Percentiles rank a stretch among this genome's conserved stretches.
Conservation (phyloP, 2,113 vertebrate genomes). For the Pandion haliaetus region DNA sequence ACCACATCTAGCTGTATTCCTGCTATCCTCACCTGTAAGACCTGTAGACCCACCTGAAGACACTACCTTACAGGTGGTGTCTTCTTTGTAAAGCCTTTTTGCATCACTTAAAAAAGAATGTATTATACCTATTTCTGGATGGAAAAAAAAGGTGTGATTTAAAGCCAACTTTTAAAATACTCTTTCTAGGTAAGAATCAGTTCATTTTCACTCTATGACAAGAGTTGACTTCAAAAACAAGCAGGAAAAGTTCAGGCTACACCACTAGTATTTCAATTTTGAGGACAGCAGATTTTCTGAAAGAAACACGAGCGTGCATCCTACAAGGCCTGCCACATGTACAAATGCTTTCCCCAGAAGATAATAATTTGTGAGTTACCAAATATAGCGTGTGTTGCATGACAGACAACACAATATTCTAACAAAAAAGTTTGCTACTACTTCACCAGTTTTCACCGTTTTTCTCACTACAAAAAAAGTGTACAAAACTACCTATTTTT, state of each 20-base stretch:
- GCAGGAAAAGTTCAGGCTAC: not conserved
- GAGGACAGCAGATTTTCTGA: not conserved
- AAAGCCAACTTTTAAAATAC: not conserved
- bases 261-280: not conserved
- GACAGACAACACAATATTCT: not conserved
- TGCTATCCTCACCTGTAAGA: not conserved
- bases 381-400: not conserved
- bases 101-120: not conserved
- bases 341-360: not conserved
- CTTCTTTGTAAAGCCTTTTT: not conserved
- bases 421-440: not conserved
- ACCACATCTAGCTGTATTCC: not conserved
- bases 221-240: not conserved
- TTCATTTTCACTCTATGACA: not conserved
- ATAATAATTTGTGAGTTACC: not conserved
- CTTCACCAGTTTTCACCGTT: not conserved
- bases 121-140: not conserved
- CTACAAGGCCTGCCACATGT: not conserved
- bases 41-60: not conserved
- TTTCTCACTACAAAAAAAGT: not conserved
- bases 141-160: not conserved
- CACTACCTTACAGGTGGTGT: not conserved
- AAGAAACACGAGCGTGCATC: rapidly evolving
- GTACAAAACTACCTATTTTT: not conserved
- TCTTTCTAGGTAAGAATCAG: not conserved